phyloP scores from a whole-genome alignment of 1,140 invertebrate genomes.

The Ctenoplectra terminalis region DNA sequence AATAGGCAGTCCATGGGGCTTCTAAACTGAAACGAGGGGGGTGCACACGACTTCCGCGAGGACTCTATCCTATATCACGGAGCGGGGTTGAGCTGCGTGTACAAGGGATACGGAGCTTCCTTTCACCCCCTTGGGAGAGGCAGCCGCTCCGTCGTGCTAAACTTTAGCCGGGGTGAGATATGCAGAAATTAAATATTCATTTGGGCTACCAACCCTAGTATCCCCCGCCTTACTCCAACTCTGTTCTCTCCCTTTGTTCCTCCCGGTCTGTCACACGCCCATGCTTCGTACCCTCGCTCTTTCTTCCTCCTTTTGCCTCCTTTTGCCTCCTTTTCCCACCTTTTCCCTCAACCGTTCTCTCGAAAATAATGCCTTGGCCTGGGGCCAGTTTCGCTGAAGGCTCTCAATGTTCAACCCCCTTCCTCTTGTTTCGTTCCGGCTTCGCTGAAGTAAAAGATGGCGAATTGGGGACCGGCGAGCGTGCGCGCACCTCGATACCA shows the following conservation, averaged over 20 bases:
- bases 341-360: not conserved
- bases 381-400: conserved; percentile 59
- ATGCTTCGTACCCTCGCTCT: not conserved
- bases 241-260: conserved; percentile 2
- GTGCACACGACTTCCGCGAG: not conserved
- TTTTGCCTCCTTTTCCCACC: not conserved
- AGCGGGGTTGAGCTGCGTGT: conserved; percentile 20
- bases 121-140: conserved; percentile 57
- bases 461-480: not conserved
- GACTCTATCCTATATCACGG: conserved; percentile 52
- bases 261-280: conserved; percentile 23
- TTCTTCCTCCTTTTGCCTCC: conserved; percentile 11
- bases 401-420: conserved; percentile 43
- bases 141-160: conserved; percentile 48
- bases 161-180: conserved; percentile 69
- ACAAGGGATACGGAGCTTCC: conserved; percentile 57
- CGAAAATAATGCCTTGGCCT: conserved; percentile 68
- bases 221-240: not conserved
- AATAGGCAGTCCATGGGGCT: not conserved
- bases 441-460: conserved; percentile 7
- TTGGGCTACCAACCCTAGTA: conserved; percentile 64
- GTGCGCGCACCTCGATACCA: not conserved
- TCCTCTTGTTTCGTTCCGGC: conserved; percentile 31
- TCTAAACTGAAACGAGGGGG: not conserved
- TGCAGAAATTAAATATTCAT: conserved; percentile 79